Conservation (phyloP, 2,113 vertebrate species). For the Pseudorasbora parva region DNA sequence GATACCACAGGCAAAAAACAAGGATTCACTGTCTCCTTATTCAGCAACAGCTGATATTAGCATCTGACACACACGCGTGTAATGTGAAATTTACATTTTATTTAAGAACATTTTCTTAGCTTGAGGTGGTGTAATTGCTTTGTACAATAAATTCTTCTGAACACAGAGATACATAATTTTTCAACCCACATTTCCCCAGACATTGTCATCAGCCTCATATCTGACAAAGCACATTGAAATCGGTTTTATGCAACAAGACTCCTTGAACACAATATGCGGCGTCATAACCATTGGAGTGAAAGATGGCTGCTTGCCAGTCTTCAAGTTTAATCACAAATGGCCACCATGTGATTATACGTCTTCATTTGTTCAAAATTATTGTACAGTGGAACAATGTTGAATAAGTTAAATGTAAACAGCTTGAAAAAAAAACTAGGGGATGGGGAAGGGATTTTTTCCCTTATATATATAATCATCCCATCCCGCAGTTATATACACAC, state of each 20-base stretch:
- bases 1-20: no score
- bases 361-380: slow-evolving; percentile 25
- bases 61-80: no score
- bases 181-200: slow-evolving; percentile 4
- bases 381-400: not conserved
- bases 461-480: no score
- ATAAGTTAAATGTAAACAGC: slow-evolving; percentile 21
- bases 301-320: not conserved
- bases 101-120: no score
- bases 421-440: not conserved
- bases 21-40: no score
- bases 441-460: not conserved
- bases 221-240: slow-evolving; percentile 34
- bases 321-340: not conserved
- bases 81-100: no score
- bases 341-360: slow-evolving; percentile 2
- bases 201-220: slow-evolving; percentile 19
- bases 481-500: no score
- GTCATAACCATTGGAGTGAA: slow-evolving; percentile 26
- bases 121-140: not conserved
- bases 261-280: not conserved
- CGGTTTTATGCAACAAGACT: not conserved
- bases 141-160: not conserved
- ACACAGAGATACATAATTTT: not conserved
- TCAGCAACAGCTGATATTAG: no score